Evolutionary conservation across 2,888 invertebrate species (phyloP), one percentile per base, ranked within the genome.

Genomic region (Mesorhabditis sp.): DNA sequence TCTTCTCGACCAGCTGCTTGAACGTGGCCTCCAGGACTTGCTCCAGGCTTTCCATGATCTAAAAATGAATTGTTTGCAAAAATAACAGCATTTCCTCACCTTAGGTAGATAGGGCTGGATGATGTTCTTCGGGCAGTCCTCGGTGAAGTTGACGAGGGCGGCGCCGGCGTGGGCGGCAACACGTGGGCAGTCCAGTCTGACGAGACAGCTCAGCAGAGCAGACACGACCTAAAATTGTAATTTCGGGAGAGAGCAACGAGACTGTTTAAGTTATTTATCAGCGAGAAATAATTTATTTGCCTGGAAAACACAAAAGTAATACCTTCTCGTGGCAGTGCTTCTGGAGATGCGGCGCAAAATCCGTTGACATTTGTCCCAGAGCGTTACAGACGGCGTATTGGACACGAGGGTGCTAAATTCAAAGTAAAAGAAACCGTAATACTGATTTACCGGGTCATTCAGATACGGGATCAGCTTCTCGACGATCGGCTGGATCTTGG

Each of bases 381-480:
- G 97, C 96, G 88, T 98, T 99, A 86, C 98, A 99, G 41, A 95
- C 94, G 4, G 98, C 98, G 86, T 95, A 96, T 71, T 97, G 90
- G 0, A 95, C 95, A 76, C 94, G 89, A 1, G 94, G 93, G 87
- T 94, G 94, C 90, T 93, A 87, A 41, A 80, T 80, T n/a, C 42
- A 4, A 58, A 63, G 1, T 50, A 13, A 13, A n/a, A 13, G n/a
- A 15, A 15, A 28, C 41, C 10, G 10, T 28, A 13, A 10, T 4
- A 43, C 58, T 41, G 7, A 88, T 90, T 89, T 87, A 92, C 92
- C 67, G 91, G 90, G 87, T 95, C 95, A 79, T 90, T 90, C 42
- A 94, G 89, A 87, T 91, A 94, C 80, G 91, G 92, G 73, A 95
- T 89, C 61, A 97, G 92, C 61, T 93, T 94, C 62, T 92, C 91